Evolutionary conservation across 2,888 invertebrate genomes (phyloP), one percentile per base, ranked within the genome.

Genomic region (Gisinianus flammeolus): DNA sequence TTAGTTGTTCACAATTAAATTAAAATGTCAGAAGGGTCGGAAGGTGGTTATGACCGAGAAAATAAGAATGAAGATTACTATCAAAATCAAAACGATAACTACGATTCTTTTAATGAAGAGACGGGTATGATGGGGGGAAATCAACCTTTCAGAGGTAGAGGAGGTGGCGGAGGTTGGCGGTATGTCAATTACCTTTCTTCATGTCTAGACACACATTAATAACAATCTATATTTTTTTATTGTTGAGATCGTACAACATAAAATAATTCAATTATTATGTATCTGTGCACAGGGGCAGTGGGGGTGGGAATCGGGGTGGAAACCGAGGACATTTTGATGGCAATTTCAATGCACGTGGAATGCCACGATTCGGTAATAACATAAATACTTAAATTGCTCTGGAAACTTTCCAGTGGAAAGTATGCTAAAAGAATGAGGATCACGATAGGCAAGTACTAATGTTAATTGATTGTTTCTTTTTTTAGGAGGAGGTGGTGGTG

Each of bases 131-230:
- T 74, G 33, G 10, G 54, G 35, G 80, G 81, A 28, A 24, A 62
- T 8, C 24, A 28, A 28, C 79, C 58, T 10, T 75, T 75, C 64
- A 67, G 75, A 30, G 76, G 79, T 6, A 73, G 77, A 44, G 76
- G 79, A n/a, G 74, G 79, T 52, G 79, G 79, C 24, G 78, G 78
- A 24, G 76, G 74, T 10, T 73, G 82, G 82, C n/a, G 79, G 79
- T 74, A 66, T 66, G 66, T 24, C 5, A 66, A 24, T 24, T 30
- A 26, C 22, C 3, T 66, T 5, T 66, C 12, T 24, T 5, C 66
- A 30, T 66, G 66, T 66, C 35, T 35, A 35, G 5, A 35, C 12
- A 35, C 35, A 35, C 12, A 35, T 35, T 35, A 35, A 8, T 8
- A 8, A 35, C 12, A 8, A 35, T 35, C 5, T 35, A 5, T 35